These are phyloP conservation scores for Synanthedon andrenaeformis DNA, from an alignment of 2,888 invertebrate species.

Conservation along the genomic window DNA sequence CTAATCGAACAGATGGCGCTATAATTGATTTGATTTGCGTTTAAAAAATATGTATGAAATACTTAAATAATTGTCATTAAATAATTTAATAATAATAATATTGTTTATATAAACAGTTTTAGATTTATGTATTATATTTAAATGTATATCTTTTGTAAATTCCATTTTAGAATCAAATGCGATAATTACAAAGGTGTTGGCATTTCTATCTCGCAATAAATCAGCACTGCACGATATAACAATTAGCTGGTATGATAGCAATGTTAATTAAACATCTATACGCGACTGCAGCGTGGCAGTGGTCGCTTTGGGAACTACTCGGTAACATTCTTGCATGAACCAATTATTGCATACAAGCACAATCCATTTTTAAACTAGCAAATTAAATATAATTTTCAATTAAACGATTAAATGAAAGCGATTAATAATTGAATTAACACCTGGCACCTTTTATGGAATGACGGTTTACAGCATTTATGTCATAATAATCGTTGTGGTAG, in stretches of 20 bases:
- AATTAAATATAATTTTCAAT: background rate
- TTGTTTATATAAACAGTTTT: background rate
- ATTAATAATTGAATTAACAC: constrained; percentile 21
- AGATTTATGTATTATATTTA: background rate
- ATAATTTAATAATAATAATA: too few relatives aligned
- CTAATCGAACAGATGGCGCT: constrained; percentile 31
- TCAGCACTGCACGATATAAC: constrained; percentile 69
- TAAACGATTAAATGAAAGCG: constrained; percentile 9
- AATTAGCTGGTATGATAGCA: constrained; percentile 69
- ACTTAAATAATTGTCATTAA: background rate
- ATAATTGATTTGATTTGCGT: constrained; percentile 1
- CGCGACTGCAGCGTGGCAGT: constrained; percentile 31
- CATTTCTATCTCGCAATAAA: constrained; percentile 61
- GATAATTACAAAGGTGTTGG: constrained; percentile 66
- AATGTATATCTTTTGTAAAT: background rate
- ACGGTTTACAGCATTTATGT: background rate
- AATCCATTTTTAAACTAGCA: too few relatives aligned
- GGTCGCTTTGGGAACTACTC: constrained; percentile 27
- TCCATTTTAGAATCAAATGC: constrained; percentile 7
- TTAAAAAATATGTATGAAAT: background rate
- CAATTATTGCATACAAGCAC: background rate
- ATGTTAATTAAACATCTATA: constrained; percentile 69
- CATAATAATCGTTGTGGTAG: background rate
- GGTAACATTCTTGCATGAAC: background rate
- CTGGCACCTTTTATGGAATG: constrained; percentile 1